phyloP scores from a whole-genome alignment of 1,140 invertebrate genomes.

The Danaus melanippus region DNA sequence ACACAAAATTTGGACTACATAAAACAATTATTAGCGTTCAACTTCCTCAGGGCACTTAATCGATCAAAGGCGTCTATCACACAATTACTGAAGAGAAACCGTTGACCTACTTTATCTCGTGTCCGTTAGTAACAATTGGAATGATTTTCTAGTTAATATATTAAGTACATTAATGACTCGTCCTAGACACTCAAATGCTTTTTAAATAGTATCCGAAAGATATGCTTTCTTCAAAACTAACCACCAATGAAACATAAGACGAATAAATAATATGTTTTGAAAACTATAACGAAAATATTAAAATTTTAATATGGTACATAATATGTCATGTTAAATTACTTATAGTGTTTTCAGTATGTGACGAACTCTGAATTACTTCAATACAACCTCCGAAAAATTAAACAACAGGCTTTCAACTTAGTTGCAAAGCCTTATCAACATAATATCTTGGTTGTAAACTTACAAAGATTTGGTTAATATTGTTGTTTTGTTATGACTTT shows the following conservation, averaged over 20 bases:
- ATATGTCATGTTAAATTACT: no score
- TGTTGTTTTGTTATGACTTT: slow-evolving; percentile 6
- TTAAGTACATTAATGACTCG: background rate
- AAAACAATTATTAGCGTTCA: background rate
- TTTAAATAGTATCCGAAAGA: background rate
- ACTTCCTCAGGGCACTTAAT: slow-evolving; percentile 13
- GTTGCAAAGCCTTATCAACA: slow-evolving; percentile 35
- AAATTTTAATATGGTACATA: no score
- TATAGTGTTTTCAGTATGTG: no score
- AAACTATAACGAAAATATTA: no score
- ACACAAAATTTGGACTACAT: no score
- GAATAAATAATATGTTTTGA: no score
- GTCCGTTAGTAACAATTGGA: slow-evolving; percentile 30
- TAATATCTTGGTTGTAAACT: slow-evolving; percentile 10
- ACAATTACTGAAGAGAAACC: slow-evolving; percentile 44
- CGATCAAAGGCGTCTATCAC: slow-evolving; percentile 21
- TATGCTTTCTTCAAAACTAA: no score
- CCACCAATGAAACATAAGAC: no score
- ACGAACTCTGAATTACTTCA: slow-evolving; percentile 33
- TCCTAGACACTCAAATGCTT: slow-evolving; percentile 1
- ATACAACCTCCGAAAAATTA: slow-evolving; percentile 37
- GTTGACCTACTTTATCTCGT: slow-evolving; percentile 42
- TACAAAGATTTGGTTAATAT: slow-evolving; percentile 11
- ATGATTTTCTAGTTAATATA: slow-evolving; percentile 6
- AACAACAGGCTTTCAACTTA: slow-evolving; percentile 40